These are phyloP conservation scores for Drosophila fulvimacula DNA, from an alignment of 2,888 invertebrate species.

Conservation along the genomic window DNA sequence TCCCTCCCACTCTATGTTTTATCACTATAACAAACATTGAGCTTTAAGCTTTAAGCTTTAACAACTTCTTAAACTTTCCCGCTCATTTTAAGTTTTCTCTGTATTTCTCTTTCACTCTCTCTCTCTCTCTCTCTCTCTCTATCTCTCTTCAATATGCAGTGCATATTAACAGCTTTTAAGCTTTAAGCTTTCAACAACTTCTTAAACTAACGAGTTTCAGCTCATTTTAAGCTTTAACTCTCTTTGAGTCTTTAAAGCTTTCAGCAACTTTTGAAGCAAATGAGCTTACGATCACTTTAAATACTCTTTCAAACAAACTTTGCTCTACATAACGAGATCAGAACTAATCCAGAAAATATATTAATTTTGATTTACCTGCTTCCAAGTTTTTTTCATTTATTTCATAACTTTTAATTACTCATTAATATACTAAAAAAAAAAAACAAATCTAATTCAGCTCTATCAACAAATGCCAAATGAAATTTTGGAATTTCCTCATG, in stretches of 20 bases:
- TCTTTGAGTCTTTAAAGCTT: too few species aligned
- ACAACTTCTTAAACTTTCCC: too few species aligned
- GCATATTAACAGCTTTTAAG: neutral
- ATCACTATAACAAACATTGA: too few species aligned
- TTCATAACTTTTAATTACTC: conserved; percentile 24
- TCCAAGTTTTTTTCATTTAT: neutral
- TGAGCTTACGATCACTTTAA: neutral
- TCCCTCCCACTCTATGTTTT: neutral
- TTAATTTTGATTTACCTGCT: neutral
- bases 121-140: neutral
- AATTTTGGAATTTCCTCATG: conserved; percentile 82
- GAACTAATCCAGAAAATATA: neutral
- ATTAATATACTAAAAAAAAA: conserved; percentile 58
- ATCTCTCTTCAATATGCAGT: neutral
- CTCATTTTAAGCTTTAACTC: too few species aligned
- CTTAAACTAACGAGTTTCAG: too few species aligned
- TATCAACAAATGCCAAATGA: conserved; percentile 83
- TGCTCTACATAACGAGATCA: neutral
- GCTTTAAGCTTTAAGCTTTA: too few species aligned
- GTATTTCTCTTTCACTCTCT: neutral
- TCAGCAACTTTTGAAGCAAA: too few species aligned
- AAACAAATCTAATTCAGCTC: conserved; percentile 82
- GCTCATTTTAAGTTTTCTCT: neutral
- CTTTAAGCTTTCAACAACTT: neutral
- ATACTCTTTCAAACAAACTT: neutral